Conservation (phyloP, 2,797 vertebrate species). For the Toxotes lorentzi region DNA sequence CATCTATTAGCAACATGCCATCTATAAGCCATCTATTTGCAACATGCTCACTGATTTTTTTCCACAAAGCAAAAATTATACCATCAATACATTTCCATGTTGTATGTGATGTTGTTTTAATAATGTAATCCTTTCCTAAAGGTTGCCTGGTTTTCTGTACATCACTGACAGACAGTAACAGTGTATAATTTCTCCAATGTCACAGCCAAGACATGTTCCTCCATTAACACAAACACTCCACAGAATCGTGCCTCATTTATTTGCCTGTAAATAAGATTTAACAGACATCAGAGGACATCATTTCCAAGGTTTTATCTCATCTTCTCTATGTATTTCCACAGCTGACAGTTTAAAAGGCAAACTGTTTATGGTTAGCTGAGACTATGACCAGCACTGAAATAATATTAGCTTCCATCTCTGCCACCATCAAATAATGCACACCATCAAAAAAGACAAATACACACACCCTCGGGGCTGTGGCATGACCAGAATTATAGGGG, state of each 20-base stretch:
- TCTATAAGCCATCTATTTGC: neutral
- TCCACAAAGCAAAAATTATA: neutral
- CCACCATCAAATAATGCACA: constrained; percentile 56
- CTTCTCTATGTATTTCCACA: constrained; percentile 29
- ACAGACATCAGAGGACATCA: constrained; percentile 36
- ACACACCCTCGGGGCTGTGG: constrained; percentile 28
- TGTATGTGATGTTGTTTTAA: neutral
- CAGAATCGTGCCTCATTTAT: constrained; percentile 46
- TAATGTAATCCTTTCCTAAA: constrained; percentile 3
- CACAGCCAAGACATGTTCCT: constrained; percentile 10
- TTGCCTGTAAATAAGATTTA: constrained; percentile 50
- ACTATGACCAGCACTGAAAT: constrained; percentile 43
- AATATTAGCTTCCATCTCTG: constrained; percentile 56
- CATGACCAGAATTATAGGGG: constrained; percentile 34
- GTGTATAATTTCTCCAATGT: constrained; percentile 1
- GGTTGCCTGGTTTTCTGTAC: constrained; percentile 14
- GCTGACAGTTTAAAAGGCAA: constrained; percentile 50
- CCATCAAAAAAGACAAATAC: constrained; percentile 64
- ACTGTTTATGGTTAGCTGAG: constrained; percentile 44
- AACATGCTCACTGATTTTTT: constrained; percentile 6
- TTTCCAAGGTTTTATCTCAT: constrained; percentile 41
- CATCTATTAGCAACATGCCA: neutral
- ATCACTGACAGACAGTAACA: constrained; percentile 8
- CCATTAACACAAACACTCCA: neutral
- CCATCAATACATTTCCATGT: neutral